Evolutionary conservation across 1,140 invertebrate species (phyloP), one percentile per base, ranked within the genome.

Genomic region (Gonatopus flavifemur): DNA sequence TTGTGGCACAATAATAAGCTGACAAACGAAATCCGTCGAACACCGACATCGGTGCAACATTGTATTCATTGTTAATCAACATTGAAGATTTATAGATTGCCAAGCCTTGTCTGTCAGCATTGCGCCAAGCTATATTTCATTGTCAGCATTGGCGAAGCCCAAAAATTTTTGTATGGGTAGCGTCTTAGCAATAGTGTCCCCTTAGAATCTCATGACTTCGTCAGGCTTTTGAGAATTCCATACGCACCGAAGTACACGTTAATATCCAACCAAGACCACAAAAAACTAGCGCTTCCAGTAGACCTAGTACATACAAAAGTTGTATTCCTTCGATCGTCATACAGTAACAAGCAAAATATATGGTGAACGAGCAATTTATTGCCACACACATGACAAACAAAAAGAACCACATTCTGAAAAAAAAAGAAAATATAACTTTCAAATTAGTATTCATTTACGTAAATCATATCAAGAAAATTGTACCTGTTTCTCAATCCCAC

Each of bases 261-360:
- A 94, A 80, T 52, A 93, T 92, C 86, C 90, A 91, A 12, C 91
- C 89, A 3, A 93, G 78, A 30, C 88, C 86, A 59, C 89, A 91
- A 69, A 93, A 93, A 0, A 91, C 82, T 2, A 90, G 81, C 1
- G 90, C 89, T 77, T 94, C 90, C 21, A 93, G 62, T 8, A 92
- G 76, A 4, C 90, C 91, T 43, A 94, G 67, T 18, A 92, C 80
- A 56, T 93, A 91, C 6, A 93, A 72, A 56, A 92, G 76, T 39
- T 91, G 89, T 65, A 93, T 91, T 6, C 91, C 90, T 76, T 92
- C 89, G 21, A 90, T 85, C 51, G 86, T 84, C 35, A 95, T 86
- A 54, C 91, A 91, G 62, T 93, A 92, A 60, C 88, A 91, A 20
- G 90, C 89, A 70, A 94, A 91, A 69, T 92, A 94, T 52, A 94